Evolutionary conservation across 2,888 invertebrate genomes (phyloP), one percentile per base, ranked within the genome.

Genomic region (Agrypnus murinus): DNA sequence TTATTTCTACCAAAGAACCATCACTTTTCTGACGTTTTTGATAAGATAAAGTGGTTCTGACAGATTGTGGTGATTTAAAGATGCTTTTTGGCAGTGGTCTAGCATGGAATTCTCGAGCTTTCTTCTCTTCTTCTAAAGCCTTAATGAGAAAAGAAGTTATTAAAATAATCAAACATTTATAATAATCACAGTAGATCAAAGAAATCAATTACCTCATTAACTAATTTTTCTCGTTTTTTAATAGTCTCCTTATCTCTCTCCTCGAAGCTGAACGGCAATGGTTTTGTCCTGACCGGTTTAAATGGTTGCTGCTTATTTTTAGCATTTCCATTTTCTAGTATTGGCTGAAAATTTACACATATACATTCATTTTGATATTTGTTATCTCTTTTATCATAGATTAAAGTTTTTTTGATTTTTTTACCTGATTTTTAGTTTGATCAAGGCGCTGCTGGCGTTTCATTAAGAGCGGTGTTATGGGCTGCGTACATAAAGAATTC

Each of bases 241-340:
- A 87, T 85, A 25, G 89, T 77, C 65, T 87, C 84, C 78, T 89
- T 89, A 81, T 93, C 89, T 10, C 92, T 84, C 64, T 89, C 86
- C 69, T 92, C 92, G 85, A 94, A 94, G 74, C 92, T 92, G 79
- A 93, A 93, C 10, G 93, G 93, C 64, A 85, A 55, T 0, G 80
- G 77, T 43, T 65, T 76, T 0, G n/a, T n/a, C n/a, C n/a, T n/a
- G n/a, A n/a, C n/a, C n/a, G n/a, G n/a, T 15, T 53, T 53, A 6
- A 53, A 32, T 2, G 53, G 31, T 9, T 50, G 50, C 14, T 4
- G 55, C 4, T n/a, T 36, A 7, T 38, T 65, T 3, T 48, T 46
- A 10, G 17, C 9, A 8, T 4, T 14, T 14, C 10, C 14, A 31
- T 8, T 53, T 14, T 53, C 50, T 6, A 12, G n/a, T 0, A 32